Evolutionary conservation across 1,140 invertebrate species (phyloP).

Genomic region (Stegodyphus dumicola): DNA sequence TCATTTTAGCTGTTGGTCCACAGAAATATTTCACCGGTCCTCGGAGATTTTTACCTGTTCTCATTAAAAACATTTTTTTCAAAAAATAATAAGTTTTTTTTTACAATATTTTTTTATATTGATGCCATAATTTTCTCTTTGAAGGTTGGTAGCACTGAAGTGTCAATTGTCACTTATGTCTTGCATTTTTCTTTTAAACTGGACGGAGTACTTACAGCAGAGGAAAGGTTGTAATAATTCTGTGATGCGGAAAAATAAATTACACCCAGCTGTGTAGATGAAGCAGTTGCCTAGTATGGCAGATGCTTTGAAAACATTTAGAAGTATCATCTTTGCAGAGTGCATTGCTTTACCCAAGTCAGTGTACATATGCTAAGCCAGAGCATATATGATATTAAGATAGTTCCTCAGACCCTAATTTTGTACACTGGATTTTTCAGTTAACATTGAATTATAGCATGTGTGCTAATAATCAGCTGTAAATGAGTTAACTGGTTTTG

Average conservation of each 20-base stretch:
- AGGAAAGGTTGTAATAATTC: slow-evolving; percentile 7
- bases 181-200: neutral
- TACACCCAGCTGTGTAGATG: neutral
- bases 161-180: neutral
- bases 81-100: too few relatives aligned
- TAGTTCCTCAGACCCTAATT: neutral
- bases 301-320: neutral
- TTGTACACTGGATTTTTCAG: neutral
- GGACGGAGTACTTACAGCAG: neutral
- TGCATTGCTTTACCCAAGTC: neutral
- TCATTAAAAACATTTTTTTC: too few relatives aligned
- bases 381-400: neutral
- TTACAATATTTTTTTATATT: too few relatives aligned
- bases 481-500: neutral
- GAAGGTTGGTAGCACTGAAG: neutral
- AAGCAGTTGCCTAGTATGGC: neutral
- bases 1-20: too few relatives aligned
- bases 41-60: too few relatives aligned
- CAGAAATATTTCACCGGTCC: too few relatives aligned
- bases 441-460: too few relatives aligned
- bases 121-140: too few relatives aligned
- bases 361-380: neutral
- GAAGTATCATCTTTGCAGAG: neutral
- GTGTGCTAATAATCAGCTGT: neutral
- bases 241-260: neutral